phyloP scores from a whole-genome alignment of 2,797 vertebrate genomes.

The Peromyscus attwateri region DNA sequence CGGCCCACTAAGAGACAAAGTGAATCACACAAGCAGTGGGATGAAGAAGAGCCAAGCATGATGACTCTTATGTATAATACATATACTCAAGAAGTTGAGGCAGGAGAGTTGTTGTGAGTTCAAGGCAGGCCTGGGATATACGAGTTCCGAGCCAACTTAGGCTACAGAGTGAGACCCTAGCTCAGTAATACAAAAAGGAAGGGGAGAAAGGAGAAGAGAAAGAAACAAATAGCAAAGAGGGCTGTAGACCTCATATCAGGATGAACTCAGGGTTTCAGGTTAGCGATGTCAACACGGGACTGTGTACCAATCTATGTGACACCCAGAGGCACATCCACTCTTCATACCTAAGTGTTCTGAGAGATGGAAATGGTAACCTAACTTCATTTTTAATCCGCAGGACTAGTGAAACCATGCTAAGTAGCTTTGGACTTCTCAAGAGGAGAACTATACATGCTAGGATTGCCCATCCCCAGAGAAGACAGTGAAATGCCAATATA shows the following conservation, averaged over 20 bases:
- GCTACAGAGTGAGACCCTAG: neutral
- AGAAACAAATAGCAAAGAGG: neutral
- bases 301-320: neutral
- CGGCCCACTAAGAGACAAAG: neutral
- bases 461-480: neutral
- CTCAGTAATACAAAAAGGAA: neutral
- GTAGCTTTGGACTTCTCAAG: neutral
- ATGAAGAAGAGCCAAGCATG: neutral
- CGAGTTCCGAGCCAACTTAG: neutral
- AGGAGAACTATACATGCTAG: neutral
- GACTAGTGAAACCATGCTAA: slow-evolving; percentile 38
- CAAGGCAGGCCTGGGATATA: neutral
- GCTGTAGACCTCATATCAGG: neutral
- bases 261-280: neutral
- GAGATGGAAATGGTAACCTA: neutral
- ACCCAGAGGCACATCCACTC: neutral
- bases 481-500: neutral
- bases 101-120: neutral
- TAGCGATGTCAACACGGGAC: fast-evolving
- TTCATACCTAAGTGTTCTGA: neutral
- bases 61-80: neutral
- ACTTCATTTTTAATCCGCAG: slow-evolving; percentile 6
- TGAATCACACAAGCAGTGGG: neutral
- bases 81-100: neutral
- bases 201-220: neutral